Evolutionary conservation across 2,797 vertebrate species (phyloP).

Genomic region (Morelia viridis): DNA sequence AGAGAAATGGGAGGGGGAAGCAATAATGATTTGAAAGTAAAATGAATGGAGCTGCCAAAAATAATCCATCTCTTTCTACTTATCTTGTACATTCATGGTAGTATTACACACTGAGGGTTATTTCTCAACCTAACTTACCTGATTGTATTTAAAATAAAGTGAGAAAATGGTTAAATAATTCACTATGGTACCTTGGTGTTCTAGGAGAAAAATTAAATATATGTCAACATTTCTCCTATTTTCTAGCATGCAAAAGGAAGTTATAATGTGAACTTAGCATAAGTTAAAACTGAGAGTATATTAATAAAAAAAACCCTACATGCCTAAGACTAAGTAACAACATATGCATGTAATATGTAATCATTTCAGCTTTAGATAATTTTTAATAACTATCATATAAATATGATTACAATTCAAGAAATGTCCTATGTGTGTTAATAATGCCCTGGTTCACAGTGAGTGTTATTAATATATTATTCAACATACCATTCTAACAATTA

Average conservation of each 20-base stretch:
- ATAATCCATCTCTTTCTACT: not conserved
- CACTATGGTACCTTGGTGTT: not conserved
- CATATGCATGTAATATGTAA: not conserved
- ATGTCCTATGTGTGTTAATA: not conserved
- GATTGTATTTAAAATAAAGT: not conserved
- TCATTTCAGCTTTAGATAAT: not conserved
- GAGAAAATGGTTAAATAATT: not conserved
- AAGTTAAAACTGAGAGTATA: not conserved
- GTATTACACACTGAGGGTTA: not conserved
- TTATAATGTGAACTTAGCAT: conserved; percentile 5
- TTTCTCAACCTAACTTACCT: not conserved
- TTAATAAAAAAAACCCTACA: not conserved
- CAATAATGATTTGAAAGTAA: not conserved
- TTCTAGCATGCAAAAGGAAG: not conserved
- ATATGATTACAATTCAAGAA: conserved; percentile 22
- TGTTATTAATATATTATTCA: conserved; percentile 7
- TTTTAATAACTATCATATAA: conserved; percentile 13
- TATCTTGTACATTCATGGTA: not conserved
- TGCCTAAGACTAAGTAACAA: not conserved
- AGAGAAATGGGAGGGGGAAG: not conserved
- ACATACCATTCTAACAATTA: not conserved
- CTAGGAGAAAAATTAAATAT: not conserved
- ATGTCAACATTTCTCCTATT: not conserved
- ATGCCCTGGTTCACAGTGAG: not conserved
- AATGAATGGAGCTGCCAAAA: not conserved